These are phyloP conservation scores for Girardia tigrina DNA, from an alignment of 2,888 invertebrate species.

Conservation along the genomic window DNA sequence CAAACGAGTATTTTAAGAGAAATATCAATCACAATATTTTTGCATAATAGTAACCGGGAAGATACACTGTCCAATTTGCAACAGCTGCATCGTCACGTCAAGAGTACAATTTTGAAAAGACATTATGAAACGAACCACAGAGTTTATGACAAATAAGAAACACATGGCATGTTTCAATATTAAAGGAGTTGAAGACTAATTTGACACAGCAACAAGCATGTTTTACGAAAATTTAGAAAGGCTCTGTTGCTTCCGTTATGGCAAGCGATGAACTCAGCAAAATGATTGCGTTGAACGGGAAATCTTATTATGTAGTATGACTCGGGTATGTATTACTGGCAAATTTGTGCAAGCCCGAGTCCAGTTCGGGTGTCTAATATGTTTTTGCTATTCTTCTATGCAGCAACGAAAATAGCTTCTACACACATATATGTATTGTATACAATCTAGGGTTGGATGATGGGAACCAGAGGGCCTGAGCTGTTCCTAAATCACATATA, in stretches of 20 bases:
- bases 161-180: neutral
- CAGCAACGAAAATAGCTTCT: no score
- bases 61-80: neutral
- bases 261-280: neutral
- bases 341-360: no score
- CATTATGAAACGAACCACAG: neutral
- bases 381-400: no score
- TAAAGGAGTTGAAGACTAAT: neutral
- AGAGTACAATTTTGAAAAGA: neutral
- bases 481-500: no score
- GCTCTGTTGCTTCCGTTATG: neutral
- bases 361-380: no score
- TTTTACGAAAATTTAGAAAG: neutral
- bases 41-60: neutral
- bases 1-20: neutral
- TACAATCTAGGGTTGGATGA: no score
- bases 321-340: no score
- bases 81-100: neutral
- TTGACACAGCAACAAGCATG: neutral
- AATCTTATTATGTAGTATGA: no score
- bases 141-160: neutral
- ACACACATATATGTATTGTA: no score
- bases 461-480: no score
- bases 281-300: conserved; percentile 24
- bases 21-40: neutral